phyloP scores from a whole-genome alignment of 2,888 invertebrate species.

The Germaria angustata region DNA sequence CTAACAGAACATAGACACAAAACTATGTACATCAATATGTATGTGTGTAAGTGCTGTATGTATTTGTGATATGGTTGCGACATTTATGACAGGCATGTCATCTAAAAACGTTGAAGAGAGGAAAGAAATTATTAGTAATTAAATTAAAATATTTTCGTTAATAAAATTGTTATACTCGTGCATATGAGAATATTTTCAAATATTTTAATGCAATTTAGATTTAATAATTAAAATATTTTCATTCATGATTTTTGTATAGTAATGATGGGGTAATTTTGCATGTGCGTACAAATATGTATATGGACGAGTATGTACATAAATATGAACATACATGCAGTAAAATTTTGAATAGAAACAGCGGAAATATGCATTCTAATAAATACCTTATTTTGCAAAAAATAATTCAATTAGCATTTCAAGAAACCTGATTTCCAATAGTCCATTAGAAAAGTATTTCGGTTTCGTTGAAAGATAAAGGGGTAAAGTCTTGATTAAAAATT shows the following conservation, averaged over 20 bases:
- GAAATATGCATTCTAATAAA: too few species aligned
- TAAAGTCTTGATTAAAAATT: too few species aligned
- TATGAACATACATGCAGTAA: too few species aligned
- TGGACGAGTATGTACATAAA: too few species aligned
- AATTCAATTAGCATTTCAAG: too few species aligned
- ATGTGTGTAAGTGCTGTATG: background rate
- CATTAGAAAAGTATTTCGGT: too few species aligned
- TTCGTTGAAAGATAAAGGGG: too few species aligned
- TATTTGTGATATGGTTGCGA: slow-evolving; percentile 1
- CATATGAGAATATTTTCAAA: background rate
- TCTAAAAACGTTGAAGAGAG: background rate
- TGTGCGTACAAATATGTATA: background rate
- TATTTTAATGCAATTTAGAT: background rate
- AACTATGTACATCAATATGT: background rate
- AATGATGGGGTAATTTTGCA: too few species aligned
- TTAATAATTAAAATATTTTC: background rate
- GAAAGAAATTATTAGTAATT: slow-evolving; percentile 33
- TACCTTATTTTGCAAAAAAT: too few species aligned
- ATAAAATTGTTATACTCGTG: too few species aligned
- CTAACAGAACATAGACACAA: background rate
- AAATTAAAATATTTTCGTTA: slow-evolving; percentile 51
- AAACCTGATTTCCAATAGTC: too few species aligned
- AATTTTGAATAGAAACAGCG: too few species aligned
- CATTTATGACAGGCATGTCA: slow-evolving; percentile 20
- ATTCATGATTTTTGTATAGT: background rate